These are phyloP conservation scores for Xanthorhoe spadicearia DNA, from an alignment of 2,888 invertebrate genomes.

Conservation along the genomic window DNA sequence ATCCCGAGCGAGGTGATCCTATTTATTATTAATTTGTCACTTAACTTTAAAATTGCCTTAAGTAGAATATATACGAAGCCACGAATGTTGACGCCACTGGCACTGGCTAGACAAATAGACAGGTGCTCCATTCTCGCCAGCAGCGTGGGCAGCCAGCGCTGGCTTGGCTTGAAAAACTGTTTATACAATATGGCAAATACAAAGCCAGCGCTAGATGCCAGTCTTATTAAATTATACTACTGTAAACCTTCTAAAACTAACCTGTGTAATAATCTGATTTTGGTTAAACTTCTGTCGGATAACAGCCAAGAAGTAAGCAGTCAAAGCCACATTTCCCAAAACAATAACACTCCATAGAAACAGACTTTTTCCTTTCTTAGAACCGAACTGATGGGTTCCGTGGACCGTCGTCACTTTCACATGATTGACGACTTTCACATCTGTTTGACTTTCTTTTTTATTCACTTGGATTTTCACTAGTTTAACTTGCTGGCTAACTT, in stretches of 20 bases:
- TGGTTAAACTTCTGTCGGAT: slow-evolving; percentile 64
- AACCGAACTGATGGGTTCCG: slow-evolving; percentile 57
- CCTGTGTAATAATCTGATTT: slow-evolving; percentile 68
- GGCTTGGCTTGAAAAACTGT: too few relatives aligned
- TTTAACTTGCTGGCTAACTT: neutral
- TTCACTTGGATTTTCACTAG: neutral
- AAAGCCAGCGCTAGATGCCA: too few relatives aligned
- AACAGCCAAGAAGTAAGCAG: slow-evolving; percentile 56
- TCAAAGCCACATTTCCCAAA: slow-evolving; percentile 52
- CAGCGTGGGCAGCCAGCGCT: too few relatives aligned
- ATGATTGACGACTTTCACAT: slow-evolving; percentile 25
- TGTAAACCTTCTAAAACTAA: slow-evolving; percentile 39
- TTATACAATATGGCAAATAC: too few relatives aligned
- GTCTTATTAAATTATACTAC: too few relatives aligned
- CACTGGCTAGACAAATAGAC: too few relatives aligned
- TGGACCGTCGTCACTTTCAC: slow-evolving; percentile 63
- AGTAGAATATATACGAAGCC: too few relatives aligned
- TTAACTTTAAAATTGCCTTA: too few relatives aligned
- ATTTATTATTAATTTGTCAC: too few relatives aligned
- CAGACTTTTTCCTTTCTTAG: slow-evolving; percentile 46
- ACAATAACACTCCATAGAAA: slow-evolving; percentile 57
- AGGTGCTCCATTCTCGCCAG: too few relatives aligned
- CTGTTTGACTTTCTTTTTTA: neutral
- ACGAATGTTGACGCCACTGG: too few relatives aligned
- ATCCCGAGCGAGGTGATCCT: too few relatives aligned